Evolutionary conservation across 2,797 vertebrate species (phyloP).

Genomic region (Vireo griseus): DNA sequence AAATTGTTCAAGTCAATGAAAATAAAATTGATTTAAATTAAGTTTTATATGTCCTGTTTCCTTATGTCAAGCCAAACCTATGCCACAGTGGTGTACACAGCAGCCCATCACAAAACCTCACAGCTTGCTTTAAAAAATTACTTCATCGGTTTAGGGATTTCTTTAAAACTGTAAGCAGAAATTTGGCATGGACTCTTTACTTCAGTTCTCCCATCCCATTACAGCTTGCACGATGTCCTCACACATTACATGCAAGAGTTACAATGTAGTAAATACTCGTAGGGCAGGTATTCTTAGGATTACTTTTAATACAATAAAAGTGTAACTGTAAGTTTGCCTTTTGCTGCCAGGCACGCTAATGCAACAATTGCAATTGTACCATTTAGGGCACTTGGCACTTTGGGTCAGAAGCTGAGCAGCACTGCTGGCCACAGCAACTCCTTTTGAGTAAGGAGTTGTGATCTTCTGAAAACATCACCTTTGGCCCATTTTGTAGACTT

Average conservation of each 20-base stretch:
- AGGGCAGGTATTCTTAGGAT: neutral
- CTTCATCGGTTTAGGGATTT: neutral
- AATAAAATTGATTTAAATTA: constrained; percentile 77
- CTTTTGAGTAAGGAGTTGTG: neutral
- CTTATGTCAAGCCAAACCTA: neutral
- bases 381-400: neutral
- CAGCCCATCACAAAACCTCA: neutral
- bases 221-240: neutral
- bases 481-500: neutral
- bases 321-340: neutral
- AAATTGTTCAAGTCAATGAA: constrained; percentile 67
- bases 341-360: neutral
- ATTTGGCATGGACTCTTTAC: neutral
- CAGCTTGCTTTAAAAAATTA: neutral
- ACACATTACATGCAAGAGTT: neutral
- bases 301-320: neutral
- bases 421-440: neutral
- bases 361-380: accelerated
- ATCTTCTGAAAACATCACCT: neutral
- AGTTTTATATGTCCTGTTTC: neutral
- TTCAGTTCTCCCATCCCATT: neutral
- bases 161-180: neutral
- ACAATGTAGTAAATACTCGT: neutral
- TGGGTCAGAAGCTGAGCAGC: neutral
- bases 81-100: neutral